A percentile compares a stretch with the other conserved stretches of the same genome.
Evolutionary conservation across 2,888 invertebrate species (phyloP).

Genomic region (Periphyllus acericola): DNA sequence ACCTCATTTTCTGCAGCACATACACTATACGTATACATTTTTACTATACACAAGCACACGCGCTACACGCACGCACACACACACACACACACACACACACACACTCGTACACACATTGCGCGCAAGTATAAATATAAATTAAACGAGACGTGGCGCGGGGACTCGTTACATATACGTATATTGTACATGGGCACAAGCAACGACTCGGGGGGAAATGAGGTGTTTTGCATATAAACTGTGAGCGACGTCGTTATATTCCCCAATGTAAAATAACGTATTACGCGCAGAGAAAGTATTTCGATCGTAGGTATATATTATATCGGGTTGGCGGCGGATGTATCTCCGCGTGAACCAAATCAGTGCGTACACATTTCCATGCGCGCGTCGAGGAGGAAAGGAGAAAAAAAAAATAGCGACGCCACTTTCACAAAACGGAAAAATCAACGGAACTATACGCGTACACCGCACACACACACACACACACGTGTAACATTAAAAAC

Average conservation of each 20-base stretch:
- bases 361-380: neutral
- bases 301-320: constrained; percentile 33
- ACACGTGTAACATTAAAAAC: constrained; percentile 7
- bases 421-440: constrained; percentile 41
- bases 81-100: too few species aligned
- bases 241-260: constrained; percentile 9
- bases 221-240: constrained; percentile 45
- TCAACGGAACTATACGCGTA: constrained; percentile 4
- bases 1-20: constrained; percentile 6
- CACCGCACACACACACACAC: too few species aligned
- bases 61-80: neutral
- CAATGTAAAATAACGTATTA: constrained; percentile 6
- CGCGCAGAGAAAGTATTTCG: constrained; percentile 50
- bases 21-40: neutral
- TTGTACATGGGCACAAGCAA: neutral
- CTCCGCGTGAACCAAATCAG: constrained; percentile 43
- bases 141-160: constrained; percentile 39
- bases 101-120: too few species aligned
- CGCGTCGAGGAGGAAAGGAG: neutral
- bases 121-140: constrained; percentile 7
- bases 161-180: neutral
- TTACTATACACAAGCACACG: neutral
- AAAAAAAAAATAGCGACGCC: neutral
- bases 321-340: constrained; percentile 44
- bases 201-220: constrained; percentile 22